phyloP scores from a whole-genome alignment of 92 coral and sea anemone species.

The Palythoa grandis region DNA sequence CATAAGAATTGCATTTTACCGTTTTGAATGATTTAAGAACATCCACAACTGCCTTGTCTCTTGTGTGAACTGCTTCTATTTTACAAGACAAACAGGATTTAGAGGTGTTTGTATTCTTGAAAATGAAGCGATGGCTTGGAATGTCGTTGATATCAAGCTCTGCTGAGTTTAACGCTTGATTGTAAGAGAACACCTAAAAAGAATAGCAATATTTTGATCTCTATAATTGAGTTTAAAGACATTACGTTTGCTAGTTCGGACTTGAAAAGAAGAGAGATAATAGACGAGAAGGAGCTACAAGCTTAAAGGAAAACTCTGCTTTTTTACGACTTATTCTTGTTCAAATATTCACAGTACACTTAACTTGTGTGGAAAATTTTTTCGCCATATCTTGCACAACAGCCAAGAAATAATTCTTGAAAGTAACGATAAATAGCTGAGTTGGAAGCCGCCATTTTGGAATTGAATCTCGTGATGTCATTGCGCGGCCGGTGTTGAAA shows the following conservation, averaged over 20 bases:
- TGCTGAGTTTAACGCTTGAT: neutral
- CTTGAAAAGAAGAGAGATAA: neutral
- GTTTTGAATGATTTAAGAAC: constrained; percentile 24
- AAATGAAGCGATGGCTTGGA: neutral
- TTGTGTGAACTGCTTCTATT: constrained; percentile 13
- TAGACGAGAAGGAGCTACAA: too few species aligned
- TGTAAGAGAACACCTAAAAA: neutral
- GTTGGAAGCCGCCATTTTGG: too few species aligned
- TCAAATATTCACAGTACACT: too few species aligned
- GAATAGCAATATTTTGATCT: too few species aligned
- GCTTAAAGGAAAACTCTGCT: too few species aligned
- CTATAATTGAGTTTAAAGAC: neutral
- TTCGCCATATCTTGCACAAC: too few species aligned
- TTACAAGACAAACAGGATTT: constrained; percentile 2
- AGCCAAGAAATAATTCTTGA: too few species aligned
- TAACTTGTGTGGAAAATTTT: too few species aligned
- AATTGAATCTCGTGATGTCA: too few species aligned
- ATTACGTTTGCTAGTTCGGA: neutral
- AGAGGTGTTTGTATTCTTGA: constrained; percentile 8
- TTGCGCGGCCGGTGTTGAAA: too few species aligned
- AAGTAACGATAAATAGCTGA: too few species aligned
- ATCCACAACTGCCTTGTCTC: constrained; percentile 12
- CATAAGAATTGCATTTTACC: neutral
- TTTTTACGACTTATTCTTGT: too few species aligned
- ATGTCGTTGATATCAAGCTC: neutral